phyloP scores from a whole-genome alignment of 2,888 invertebrate genomes.

The Eupithecia tripunctaria region DNA sequence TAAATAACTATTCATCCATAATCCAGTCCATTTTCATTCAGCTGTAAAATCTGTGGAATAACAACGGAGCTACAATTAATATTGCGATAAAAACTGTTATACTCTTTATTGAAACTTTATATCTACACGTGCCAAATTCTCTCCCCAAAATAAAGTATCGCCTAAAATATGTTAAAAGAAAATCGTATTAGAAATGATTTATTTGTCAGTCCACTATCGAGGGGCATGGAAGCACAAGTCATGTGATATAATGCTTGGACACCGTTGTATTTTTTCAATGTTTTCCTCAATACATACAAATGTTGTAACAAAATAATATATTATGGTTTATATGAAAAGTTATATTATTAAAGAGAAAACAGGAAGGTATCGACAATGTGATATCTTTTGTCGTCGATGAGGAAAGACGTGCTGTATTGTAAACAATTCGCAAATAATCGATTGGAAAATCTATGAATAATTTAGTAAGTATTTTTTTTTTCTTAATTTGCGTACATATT shows the following conservation, averaged over 20 bases:
- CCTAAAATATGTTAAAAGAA: conserved; percentile 72
- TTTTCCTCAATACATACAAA: conserved; percentile 27
- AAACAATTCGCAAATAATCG: no score
- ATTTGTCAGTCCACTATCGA: conserved; percentile 66
- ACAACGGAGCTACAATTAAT: neutral
- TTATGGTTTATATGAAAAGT: no score
- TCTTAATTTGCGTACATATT: neutral
- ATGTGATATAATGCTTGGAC: conserved; percentile 76
- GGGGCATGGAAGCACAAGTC: conserved; percentile 73
- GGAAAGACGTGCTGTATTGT: no score
- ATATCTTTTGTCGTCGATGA: no score
- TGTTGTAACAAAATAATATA: neutral
- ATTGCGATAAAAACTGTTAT: neutral
- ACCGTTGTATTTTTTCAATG: conserved; percentile 48
- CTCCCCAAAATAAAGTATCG: conserved; percentile 46
- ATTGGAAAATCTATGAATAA: no score
- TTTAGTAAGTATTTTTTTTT: no score
- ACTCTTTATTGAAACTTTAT: neutral
- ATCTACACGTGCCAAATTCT: conserved; percentile 30
- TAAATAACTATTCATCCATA: no score
- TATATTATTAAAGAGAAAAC: neutral
- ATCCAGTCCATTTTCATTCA: neutral
- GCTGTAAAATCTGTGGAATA: neutral
- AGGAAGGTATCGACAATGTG: neutral
- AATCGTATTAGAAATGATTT: conserved; percentile 81